Base-by-base conservation (phyloP, 2,888 invertebrate genomes). In the Conops quadrifasciatus region DNA sequence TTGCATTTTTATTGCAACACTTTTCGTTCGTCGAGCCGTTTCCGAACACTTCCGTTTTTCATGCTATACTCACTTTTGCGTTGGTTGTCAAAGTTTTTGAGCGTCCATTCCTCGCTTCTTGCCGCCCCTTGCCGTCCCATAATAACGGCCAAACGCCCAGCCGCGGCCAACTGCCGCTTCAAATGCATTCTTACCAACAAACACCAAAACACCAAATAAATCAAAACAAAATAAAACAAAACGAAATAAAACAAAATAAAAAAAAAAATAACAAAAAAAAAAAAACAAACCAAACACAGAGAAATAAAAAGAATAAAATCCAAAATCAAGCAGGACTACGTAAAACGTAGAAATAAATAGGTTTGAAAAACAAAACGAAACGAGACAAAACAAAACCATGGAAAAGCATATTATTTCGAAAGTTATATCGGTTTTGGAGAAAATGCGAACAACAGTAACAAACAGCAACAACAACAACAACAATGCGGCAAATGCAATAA, bases 1-100 rank as follows among this genome's bases (percentile, higher is more conserved):
- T 75, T 75, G 74, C 75, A 74, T 75, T 77, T 77, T 77, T 77
- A 77, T 77, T 76, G 74, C 75, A 71, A 73, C 75, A 75, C 68
- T 68, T 68, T 68, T 68, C 51, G 68, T 68, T 51, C 47, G 36
- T 45, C 51, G 16, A 21, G 56, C 66, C 30, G 65, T 21, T 66
- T 66, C 36, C 30, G 49, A 70, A 68, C 72, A 73, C 73, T 73
- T 75, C 75, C 75, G 74, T 58, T 67, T 47, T 67, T 13, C 66
- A 19, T 30, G 5, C 21, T 66, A 43, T 56, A 66, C 43, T 56
- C 58, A 9, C 16, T 28, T 16, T 13, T 24, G 16, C 15, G 36
- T 43, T 43, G 24, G 19, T 24, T n/a, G 36, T 15, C 13, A 3
- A 45, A 67, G n/a, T 56, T 58, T 58, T 58, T 2, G 36, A 36